A percentile compares a stretch with the other conserved stretches of the same genome.
Evolutionary conservation across 1,140 invertebrate species (phyloP).

Genomic region (Leptopilina boulardi): DNA sequence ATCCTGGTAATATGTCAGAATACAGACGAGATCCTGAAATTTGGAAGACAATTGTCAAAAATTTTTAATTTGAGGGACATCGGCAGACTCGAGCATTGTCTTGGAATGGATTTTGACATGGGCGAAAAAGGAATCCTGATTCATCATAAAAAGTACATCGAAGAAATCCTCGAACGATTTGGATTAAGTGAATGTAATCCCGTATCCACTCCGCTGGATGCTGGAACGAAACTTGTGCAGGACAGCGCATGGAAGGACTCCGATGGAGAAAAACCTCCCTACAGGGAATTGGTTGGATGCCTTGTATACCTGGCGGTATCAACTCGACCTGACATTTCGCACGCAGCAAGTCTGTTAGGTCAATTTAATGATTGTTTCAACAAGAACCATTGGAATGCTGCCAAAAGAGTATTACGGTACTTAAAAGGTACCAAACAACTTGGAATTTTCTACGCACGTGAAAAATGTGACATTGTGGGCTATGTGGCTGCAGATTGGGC

Average conservation of each 20-base stretch:
- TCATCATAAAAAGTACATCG: too few species aligned
- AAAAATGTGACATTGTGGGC: too few species aligned
- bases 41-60: neutral
- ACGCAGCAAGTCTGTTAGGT: too few species aligned
- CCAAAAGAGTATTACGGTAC: too few species aligned
- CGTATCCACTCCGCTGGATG: neutral
- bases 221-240: neutral
- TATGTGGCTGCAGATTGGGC: too few species aligned
- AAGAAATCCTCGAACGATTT: slow-evolving; percentile 11
- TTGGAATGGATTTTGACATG: neutral
- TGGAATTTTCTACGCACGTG: too few species aligned
- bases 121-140: too few species aligned
- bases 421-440: too few species aligned
- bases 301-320: neutral
- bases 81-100: neutral
- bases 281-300: too few species aligned
- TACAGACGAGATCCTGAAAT: neutral
- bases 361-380: too few species aligned
- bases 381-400: too few species aligned
- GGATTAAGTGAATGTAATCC: neutral
- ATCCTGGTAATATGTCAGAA: neutral
- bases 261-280: too few species aligned
- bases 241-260: neutral
- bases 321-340: neutral
- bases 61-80: neutral